Base-by-base conservation (phyloP, 2,888 invertebrate genomes). In the Cheilosia pagana region DNA sequence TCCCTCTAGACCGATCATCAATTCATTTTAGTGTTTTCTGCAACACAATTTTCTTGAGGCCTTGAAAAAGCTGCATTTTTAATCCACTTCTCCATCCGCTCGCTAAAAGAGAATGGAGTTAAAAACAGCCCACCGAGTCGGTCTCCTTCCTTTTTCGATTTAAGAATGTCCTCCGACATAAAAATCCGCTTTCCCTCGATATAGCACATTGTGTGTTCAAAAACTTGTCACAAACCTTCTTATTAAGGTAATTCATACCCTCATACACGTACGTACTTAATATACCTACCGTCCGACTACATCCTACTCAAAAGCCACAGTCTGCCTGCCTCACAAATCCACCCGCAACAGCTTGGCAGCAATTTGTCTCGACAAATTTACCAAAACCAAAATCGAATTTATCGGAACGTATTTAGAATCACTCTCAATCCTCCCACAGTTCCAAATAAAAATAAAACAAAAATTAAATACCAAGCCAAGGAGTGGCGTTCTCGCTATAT, bases 341-440 rank as follows among this genome's bases (percentile, higher is more conserved):
- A 43, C 7, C 43, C 43, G 41, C 6, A 41, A 12, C 0, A 14
- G 7, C n/a, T 53, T 67, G 48, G 50, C 48, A 45, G 14, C 43
- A 79, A 79, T 79, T 79, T 72, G 78, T 79, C 50, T 45, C 50
- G 43, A 79, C 72, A 65, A 72, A 79, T 79, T 79, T 52, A 39
- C 35, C 52, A 19, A 48, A 71, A 45, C 31, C 45, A 25, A 79
- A 74, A 60, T 62, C 60, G 65, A 67, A 74, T 74, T 57, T 74
- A 65, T 74, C 57, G 55, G 25, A 25, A 65, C 21, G 8, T 55
- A 43, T 55, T 68, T 55, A 55, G 59, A 60, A 50, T 39, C 59
- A 60, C 65, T 60, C 21, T 12, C 12, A 59, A 68, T 43, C 28
- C 78, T 62, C 76, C 65, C 70, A 60, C 65, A 60, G 60, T 65